A percentile compares a stretch with the other conserved stretches of the same genome.
Evolutionary conservation across 2,113 vertebrate genomes (phyloP).

Genomic region (Salvelinus alpinus): DNA sequence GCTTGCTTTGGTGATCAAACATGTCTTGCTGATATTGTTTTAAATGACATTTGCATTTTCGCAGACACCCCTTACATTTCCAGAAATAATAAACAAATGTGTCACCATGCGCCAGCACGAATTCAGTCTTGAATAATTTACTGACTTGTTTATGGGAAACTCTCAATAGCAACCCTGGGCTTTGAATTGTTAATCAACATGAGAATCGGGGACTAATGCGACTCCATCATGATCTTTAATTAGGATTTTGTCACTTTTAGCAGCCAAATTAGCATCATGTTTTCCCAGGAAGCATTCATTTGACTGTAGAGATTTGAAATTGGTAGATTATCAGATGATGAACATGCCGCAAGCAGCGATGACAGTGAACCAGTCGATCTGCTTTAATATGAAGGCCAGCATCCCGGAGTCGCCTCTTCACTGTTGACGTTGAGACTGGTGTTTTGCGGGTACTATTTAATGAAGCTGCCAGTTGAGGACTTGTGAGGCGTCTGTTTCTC

Average conservation of each 20-base stretch:
- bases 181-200: neutral
- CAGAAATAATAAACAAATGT: neutral
- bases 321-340: neutral
- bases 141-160: neutral
- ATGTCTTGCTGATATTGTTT: too few species aligned
- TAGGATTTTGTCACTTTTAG: neutral
- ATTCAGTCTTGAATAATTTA: neutral
- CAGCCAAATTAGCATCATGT: slow-evolving; percentile 3
- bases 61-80: neutral
- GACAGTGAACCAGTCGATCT: neutral
- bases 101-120: neutral
- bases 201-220: neutral
- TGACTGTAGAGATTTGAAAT: neutral
- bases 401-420: too few species aligned
- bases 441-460: too few species aligned
- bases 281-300: neutral
- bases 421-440: too few species aligned
- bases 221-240: slow-evolving; percentile 2
- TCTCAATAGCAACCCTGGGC: neutral
- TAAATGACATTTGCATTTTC: neutral
- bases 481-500: too few species aligned
- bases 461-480: too few species aligned
- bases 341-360: neutral
- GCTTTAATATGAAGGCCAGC: neutral
- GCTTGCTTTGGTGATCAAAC: too few species aligned